Conservation (phyloP, 2,888 invertebrate species). For the Drosophila melanosoma region DNA sequence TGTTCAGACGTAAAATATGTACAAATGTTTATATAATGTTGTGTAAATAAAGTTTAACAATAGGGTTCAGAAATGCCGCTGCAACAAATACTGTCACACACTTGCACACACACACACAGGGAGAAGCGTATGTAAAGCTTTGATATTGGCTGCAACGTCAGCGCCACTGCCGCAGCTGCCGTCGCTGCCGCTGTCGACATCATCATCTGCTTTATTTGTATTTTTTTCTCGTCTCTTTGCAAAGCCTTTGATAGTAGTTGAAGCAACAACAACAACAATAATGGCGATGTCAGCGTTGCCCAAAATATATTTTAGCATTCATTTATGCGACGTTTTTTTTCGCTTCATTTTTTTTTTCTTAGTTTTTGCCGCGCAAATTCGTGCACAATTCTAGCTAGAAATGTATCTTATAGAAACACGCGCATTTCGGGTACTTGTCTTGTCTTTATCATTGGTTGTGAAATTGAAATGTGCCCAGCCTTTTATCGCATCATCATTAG, state of each 20-base stretch:
- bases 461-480: conserved; percentile 71
- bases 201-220: conserved; percentile 62
- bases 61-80: conserved; percentile 51
- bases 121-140: conserved; percentile 34
- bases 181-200: conserved; percentile 44
- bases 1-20: conserved; percentile 12
- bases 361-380: conserved; percentile 68
- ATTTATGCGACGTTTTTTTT: conserved; percentile 68
- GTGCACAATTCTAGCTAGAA: conserved; percentile 64
- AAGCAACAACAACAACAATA: conserved; percentile 59
- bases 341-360: conserved; percentile 9
- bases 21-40: conserved; percentile 38
- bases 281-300: conserved; percentile 50
- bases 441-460: conserved; percentile 46
- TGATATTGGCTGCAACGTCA: conserved; percentile 33
- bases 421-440: conserved; percentile 62
- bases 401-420: conserved; percentile 71
- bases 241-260: conserved; percentile 73
- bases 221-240: conserved; percentile 32
- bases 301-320: conserved; percentile 75
- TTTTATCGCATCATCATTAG: conserved; percentile 75
- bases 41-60: conserved; percentile 43
- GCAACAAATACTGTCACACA: conserved; percentile 30
- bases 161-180: conserved; percentile 32
- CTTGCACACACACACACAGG: conserved; percentile 12